Percentiles rank a stretch among this genome's conserved stretches.
phyloP scores from a whole-genome alignment of 35 echinoderm and acorn worm species.

The Acanthaster planci region DNA sequence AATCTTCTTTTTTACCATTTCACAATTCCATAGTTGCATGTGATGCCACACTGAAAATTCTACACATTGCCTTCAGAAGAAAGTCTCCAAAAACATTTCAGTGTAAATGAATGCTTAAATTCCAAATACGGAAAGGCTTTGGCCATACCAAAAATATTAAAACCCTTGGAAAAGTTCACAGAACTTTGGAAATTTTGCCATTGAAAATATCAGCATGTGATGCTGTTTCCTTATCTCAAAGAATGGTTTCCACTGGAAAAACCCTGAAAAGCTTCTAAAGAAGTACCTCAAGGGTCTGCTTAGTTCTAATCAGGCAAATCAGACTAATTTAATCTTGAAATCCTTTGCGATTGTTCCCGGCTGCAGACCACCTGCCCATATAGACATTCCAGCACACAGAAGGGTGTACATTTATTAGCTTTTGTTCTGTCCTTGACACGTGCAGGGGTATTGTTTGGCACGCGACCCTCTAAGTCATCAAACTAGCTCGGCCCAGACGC shows the following conservation, averaged over 20 bases:
- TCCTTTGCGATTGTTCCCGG: not conserved
- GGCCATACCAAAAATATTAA: not conserved
- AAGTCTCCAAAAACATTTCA: too few relatives aligned
- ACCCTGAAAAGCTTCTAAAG: not conserved
- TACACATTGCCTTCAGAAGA: too few relatives aligned
- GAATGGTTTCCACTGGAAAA: not conserved
- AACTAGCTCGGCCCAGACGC: not conserved
- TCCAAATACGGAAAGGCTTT: too few relatives aligned
- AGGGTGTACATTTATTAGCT: conserved; percentile 15
- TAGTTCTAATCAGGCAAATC: conserved; percentile 29
- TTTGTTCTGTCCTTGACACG: conserved; percentile 33
- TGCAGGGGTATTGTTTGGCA: conserved; percentile 8
- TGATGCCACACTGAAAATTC: too few relatives aligned
- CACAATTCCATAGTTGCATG: too few relatives aligned
- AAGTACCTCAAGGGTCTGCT: conserved; percentile 17
- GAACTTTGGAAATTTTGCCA: not conserved
- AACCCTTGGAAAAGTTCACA: conserved; percentile 1
- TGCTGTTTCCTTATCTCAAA: not conserved
- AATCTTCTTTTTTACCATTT: too few relatives aligned
- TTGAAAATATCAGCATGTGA: not conserved
- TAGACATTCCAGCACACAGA: conserved; percentile 16
- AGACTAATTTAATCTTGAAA: conserved; percentile 29
- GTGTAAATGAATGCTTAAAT: too few relatives aligned
- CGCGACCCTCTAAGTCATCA: not conserved
- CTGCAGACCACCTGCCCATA: conserved; percentile 13